A percentile compares a stretch with the other conserved stretches of the same genome.
These are phyloP conservation scores for Xyrichtys novacula DNA, from an alignment of 2,797 vertebrate genomes.

Conservation along the genomic window DNA sequence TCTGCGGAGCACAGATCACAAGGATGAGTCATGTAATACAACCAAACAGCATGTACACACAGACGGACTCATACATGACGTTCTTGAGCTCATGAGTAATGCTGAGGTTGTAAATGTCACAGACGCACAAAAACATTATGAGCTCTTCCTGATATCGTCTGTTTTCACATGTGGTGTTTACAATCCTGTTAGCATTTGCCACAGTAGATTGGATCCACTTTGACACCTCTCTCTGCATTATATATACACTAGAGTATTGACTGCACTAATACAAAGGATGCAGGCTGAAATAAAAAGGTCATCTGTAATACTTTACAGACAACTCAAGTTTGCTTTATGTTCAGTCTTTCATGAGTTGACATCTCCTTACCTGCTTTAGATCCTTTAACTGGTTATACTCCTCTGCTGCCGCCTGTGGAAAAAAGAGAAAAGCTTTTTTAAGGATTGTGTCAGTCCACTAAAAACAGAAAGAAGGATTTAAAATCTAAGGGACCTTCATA, in stretches of 20 bases:
- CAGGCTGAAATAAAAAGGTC: too few relatives aligned
- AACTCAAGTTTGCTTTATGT: too few relatives aligned
- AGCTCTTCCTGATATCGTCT: too few relatives aligned
- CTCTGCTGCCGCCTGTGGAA: conserved; percentile 85
- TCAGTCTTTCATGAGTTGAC: not conserved
- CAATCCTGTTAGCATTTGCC: too few relatives aligned
- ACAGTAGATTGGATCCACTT: too few relatives aligned
- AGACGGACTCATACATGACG: not conserved
- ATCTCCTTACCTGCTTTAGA: conserved; percentile 85
- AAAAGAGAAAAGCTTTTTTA: conserved; percentile 1
- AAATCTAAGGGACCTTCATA: not conserved
- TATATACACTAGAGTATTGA: too few relatives aligned
- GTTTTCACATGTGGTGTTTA: too few relatives aligned
- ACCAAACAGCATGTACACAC: not conserved
- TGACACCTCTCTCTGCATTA: too few relatives aligned
- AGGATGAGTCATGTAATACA: not conserved
- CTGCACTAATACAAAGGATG: too few relatives aligned
- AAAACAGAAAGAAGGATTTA: not conserved
- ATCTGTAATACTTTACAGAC: too few relatives aligned
- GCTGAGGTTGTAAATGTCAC: not conserved
- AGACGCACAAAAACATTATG: too few relatives aligned
- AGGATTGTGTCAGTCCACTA: not conserved
- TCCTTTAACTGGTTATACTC: conserved; percentile 92
- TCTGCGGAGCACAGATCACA: conserved; percentile 71
- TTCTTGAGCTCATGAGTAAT: not conserved